Conservation (phyloP, 2,797 vertebrate genomes). For the Spinibarbus caldwelli region DNA sequence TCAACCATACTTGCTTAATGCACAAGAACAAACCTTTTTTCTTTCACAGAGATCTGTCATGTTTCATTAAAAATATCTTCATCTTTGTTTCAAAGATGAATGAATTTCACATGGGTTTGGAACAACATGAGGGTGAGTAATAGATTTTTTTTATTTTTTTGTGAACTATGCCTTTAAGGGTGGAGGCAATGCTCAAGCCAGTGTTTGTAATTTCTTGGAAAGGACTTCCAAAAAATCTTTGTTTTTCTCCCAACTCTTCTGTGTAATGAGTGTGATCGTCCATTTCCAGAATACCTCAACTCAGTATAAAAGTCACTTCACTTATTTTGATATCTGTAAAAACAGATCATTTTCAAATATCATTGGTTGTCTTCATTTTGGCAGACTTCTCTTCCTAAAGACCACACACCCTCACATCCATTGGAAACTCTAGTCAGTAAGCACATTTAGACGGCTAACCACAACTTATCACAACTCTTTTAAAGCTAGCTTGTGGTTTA, state of each 20-base stretch:
- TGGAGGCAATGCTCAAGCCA: background rate
- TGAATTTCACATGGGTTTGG: background rate
- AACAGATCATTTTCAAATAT: slow-evolving; percentile 17
- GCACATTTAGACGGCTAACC: slow-evolving; percentile 4
- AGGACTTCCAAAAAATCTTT: slow-evolving; percentile 2
- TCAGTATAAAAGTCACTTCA: background rate
- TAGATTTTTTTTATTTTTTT: background rate
- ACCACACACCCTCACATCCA: background rate
- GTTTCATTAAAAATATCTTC: background rate
- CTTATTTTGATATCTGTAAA: slow-evolving; percentile 18
- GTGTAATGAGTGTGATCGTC: background rate
- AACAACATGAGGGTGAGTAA: background rate
- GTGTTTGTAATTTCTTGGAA: slow-evolving; percentile 39
- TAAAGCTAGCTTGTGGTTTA: background rate
- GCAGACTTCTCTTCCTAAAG: background rate
- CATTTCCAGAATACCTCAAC: slow-evolving; percentile 25
- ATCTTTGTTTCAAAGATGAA: background rate
- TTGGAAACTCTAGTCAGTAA: background rate
- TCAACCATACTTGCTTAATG: no score
- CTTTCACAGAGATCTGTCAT: slow-evolving; percentile 2
- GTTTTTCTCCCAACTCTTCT: slow-evolving; percentile 21
- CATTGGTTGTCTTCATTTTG: slow-evolving; percentile 7
- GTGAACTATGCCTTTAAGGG: slow-evolving; percentile 8
- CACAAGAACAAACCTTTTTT: no score
- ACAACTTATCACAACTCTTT: background rate